phyloP scores from a whole-genome alignment of 2,797 vertebrate species.

The Simalia tracyae region DNA sequence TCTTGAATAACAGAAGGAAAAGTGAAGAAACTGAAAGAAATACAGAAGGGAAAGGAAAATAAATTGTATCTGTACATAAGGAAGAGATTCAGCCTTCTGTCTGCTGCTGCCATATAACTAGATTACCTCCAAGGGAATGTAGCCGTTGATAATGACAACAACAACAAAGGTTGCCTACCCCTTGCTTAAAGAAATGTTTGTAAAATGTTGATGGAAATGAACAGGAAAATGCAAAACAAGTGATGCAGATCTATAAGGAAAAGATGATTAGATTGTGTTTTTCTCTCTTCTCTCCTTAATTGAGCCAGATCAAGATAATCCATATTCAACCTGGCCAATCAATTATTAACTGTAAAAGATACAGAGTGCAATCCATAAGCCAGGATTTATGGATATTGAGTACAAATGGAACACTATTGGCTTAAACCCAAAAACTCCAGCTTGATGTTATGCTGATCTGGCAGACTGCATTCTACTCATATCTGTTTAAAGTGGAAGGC shows the following conservation, averaged over 20 bases:
- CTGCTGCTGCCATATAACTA: neutral
- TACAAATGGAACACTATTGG: slow-evolving; percentile 8
- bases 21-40: neutral
- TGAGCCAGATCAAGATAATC: neutral
- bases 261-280: neutral
- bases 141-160: neutral
- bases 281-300: neutral
- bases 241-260: neutral
- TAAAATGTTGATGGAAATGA: neutral
- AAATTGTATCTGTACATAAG: neutral
- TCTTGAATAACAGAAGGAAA: neutral
- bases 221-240: slow-evolving; percentile 14
- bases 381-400: slow-evolving; percentile 20
- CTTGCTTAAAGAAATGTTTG: neutral
- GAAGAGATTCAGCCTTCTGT: neutral
- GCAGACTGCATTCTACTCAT: slow-evolving; percentile 9
- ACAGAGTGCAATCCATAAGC: slow-evolving; percentile 15
- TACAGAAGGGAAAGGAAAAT: neutral
- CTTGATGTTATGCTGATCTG: neutral
- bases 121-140: neutral
- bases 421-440: slow-evolving; percentile 16
- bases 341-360: slow-evolving; percentile 26
- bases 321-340: slow-evolving; percentile 12
- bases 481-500: slow-evolving; percentile 9
- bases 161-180: neutral